A percentile compares a stretch with the other conserved stretches of the same genome.
phyloP scores from a whole-genome alignment of 2,113 vertebrate species.

The Suncus etruscus region DNA sequence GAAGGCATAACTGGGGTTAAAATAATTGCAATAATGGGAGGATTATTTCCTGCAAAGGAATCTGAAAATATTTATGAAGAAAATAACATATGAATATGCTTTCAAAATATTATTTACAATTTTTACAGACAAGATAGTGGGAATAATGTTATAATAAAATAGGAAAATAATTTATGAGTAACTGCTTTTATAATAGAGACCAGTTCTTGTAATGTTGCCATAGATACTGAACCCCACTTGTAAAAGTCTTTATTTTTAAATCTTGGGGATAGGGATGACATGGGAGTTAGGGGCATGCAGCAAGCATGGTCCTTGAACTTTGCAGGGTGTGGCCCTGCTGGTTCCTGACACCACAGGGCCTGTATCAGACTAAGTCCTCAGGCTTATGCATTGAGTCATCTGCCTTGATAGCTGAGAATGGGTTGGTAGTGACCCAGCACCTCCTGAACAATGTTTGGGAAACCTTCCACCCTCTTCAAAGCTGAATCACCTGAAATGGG shows the following conservation, averaged over 20 bases:
- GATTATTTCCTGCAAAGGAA: not conserved
- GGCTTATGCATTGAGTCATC: no score
- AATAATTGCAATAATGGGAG: not conserved
- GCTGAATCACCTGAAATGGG: not conserved
- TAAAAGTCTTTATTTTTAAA: not conserved
- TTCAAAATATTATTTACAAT: not conserved
- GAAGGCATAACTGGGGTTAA: slow-evolving; percentile 9
- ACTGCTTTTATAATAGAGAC: not conserved
- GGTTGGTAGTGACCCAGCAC: no score
- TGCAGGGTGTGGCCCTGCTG: no score
- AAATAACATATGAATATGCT: not conserved
- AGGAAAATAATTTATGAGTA: not conserved
- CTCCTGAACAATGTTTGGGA: no score
- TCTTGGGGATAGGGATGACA: not conserved
- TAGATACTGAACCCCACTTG: not conserved
- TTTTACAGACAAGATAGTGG: slow-evolving; percentile 11
- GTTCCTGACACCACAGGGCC: no score
- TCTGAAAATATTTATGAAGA: not conserved
- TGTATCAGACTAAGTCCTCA: no score
- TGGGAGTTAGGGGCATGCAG: no score
- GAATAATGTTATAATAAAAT: not conserved
- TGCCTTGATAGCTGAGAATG: no score
- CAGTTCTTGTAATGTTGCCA: not conserved
- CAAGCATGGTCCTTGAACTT: no score
- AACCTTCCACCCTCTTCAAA: not conserved